Percentiles rank a stretch among this genome's conserved stretches.
phyloP scores from a whole-genome alignment of 1,140 invertebrate species.

The Leptopilina boulardi region DNA sequence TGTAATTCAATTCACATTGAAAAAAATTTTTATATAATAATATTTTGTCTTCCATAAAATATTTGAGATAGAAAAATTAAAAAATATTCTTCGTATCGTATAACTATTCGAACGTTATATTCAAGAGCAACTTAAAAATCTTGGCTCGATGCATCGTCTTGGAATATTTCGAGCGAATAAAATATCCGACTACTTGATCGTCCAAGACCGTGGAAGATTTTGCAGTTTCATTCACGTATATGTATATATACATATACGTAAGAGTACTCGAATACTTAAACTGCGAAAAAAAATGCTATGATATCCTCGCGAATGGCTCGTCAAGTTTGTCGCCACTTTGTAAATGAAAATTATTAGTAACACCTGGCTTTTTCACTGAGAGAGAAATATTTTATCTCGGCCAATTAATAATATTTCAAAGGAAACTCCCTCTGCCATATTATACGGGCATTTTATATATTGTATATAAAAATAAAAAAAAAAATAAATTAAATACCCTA shows the following conservation, averaged over 20 bases:
- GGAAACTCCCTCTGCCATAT: background rate
- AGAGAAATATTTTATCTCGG: background rate
- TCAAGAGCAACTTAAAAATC: slow-evolving; percentile 46
- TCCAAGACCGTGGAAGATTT: slow-evolving; percentile 59
- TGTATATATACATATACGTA: background rate
- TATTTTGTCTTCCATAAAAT: background rate
- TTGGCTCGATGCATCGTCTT: slow-evolving; percentile 47
- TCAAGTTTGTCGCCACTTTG: slow-evolving; percentile 38
- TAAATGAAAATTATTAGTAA: slow-evolving; percentile 23
- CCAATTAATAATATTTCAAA: slow-evolving; percentile 5
- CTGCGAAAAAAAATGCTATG: slow-evolving; percentile 52
- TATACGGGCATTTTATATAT: too few relatives aligned
- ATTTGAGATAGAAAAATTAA: background rate
- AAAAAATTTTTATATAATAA: too few relatives aligned
- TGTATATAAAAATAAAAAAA: too few relatives aligned
- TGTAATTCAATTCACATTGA: too few relatives aligned
- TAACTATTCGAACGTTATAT: slow-evolving; percentile 46
- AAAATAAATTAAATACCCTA: too few relatives aligned
- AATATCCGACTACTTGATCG: slow-evolving; percentile 66
- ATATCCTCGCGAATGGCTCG: slow-evolving; percentile 51
- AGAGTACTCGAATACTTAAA: slow-evolving; percentile 54
- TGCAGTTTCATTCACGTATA: slow-evolving; percentile 42
- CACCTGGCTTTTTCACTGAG: background rate
- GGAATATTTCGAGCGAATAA: slow-evolving; percentile 64
- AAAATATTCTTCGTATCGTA: slow-evolving; percentile 31